A percentile compares a stretch with the other conserved stretches of the same genome.
phyloP scores from a whole-genome alignment of 2,113 vertebrate species.

The Panthera leo region DNA sequence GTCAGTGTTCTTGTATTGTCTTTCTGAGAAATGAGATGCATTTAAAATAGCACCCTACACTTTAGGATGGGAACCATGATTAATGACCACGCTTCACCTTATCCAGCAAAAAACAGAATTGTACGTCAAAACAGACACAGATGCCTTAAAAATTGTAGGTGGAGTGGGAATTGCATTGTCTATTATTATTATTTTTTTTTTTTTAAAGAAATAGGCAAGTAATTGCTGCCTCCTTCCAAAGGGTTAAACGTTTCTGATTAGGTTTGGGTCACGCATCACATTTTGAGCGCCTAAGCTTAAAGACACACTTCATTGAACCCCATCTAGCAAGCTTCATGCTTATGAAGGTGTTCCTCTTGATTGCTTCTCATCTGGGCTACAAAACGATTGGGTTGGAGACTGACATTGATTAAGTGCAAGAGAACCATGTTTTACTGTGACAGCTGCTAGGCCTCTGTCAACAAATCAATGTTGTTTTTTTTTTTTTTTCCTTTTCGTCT shows the following conservation, averaged over 20 bases:
- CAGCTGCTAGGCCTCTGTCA: slow-evolving; percentile 85
- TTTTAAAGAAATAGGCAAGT: slow-evolving; percentile 35
- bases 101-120: slow-evolving; percentile 7
- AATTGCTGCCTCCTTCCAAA: slow-evolving; percentile 71
- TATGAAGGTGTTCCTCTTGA: slow-evolving; percentile 87
- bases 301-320: slow-evolving; percentile 84
- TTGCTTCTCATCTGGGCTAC: slow-evolving; percentile 84
- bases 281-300: slow-evolving; percentile 80
- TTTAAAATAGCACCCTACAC: slow-evolving; percentile 3
- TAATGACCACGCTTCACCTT: background rate
- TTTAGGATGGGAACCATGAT: slow-evolving; percentile 20
- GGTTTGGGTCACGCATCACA: slow-evolving; percentile 80
- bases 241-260: slow-evolving; percentile 82
- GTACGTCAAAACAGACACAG: background rate
- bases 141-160: slow-evolving; percentile 63
- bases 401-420: slow-evolving; percentile 87
- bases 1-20: background rate
- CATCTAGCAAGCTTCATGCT: slow-evolving; percentile 84
- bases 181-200: background rate
- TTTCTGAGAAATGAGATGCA: slow-evolving; percentile 54
- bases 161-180: slow-evolving; percentile 32
- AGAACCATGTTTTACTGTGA: slow-evolving; percentile 85
- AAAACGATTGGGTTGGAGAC: slow-evolving; percentile 83
- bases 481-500: slow-evolving; percentile 6
- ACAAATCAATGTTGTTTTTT: slow-evolving; percentile 82